Base-by-base conservation (phyloP, 2,113 vertebrate species). In the Plectropomus leopardus region DNA sequence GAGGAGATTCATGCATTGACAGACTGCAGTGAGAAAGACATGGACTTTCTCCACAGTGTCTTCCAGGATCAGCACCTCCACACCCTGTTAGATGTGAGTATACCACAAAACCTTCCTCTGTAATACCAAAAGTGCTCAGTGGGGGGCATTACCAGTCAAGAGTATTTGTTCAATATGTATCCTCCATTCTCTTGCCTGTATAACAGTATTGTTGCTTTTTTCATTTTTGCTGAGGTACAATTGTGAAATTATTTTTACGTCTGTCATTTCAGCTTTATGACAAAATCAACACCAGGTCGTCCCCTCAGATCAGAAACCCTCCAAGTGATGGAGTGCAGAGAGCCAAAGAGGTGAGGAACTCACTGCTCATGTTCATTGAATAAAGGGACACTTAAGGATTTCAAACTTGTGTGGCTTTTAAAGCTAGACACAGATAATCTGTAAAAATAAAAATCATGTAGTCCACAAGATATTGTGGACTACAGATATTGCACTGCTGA, bases 11-110 rank as follows among this genome's bases (percentile, higher is more conserved):
- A 99, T 16, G 98, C 98, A 0, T 94, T 99, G 92, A 99, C 98
- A 26, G 98, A 99, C 94, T 99, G 98, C 96, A 99, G 98, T 26
- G 98, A 99, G 95, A 99, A 99, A 87, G 98, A 99, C 86, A 96
- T 99, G 95, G 98, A 99, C 94, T 99, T 99, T 92, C 96, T 99
- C 84, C 98, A 99, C 95, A 99, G 98, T 71, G 98, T 99, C 93
- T 99, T 99, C 95, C 98, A 99, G 90, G 98, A 99, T 93, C 96
- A 99, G 88, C 98, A 99, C 94, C 97, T 99, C 83, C 98, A 99
- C 94, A 99, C 98, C 0, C 93, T 99, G 89, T 94, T 99, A 93
- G 98, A 99, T 88, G 98, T 99, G 95, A 98, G 98, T 95, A 30
- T 9, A 65, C 7, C 2, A 11, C 63, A 40, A 4, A 15, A 21